phyloP scores from a whole-genome alignment of 2,888 invertebrate genomes.

The Vesta saturnalis region DNA sequence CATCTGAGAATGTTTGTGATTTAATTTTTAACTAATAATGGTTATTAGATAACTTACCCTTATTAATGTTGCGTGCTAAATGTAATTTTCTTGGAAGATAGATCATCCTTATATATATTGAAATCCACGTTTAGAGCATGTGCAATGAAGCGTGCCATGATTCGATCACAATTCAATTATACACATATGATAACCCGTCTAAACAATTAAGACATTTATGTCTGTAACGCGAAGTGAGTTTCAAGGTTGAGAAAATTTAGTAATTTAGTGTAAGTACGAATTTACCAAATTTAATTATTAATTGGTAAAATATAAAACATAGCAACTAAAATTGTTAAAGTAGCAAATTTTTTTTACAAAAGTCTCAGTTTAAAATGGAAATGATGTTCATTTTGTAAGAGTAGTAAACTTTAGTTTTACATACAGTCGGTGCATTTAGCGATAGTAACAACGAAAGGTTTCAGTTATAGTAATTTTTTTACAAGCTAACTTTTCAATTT shows the following conservation, averaged over 20 bases:
- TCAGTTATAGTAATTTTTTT: too few relatives aligned
- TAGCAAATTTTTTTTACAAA: too few relatives aligned
- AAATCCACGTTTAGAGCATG: background rate
- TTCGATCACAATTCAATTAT: background rate
- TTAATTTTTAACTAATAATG: background rate
- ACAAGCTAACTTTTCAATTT: too few relatives aligned
- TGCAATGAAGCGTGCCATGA: background rate
- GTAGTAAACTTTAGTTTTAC: too few relatives aligned
- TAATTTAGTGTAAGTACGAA: background rate
- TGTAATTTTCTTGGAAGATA: background rate
- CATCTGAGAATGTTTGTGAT: constrained; percentile 15
- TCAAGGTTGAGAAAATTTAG: background rate
- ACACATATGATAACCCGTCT: background rate
- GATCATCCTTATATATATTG: background rate
- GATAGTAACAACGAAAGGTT: too few relatives aligned
- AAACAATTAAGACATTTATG: constrained; percentile 1
- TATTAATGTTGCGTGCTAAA: background rate
- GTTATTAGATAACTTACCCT: background rate
- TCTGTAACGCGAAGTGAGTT: background rate
- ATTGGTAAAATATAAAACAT: too few relatives aligned
- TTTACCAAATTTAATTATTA: too few relatives aligned
- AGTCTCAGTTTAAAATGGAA: too few relatives aligned
- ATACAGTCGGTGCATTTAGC: too few relatives aligned
- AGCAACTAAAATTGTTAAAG: too few relatives aligned
- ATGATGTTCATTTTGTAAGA: too few relatives aligned